Conservation (phyloP, 2,113 vertebrate species). For the Bos indicus region DNA sequence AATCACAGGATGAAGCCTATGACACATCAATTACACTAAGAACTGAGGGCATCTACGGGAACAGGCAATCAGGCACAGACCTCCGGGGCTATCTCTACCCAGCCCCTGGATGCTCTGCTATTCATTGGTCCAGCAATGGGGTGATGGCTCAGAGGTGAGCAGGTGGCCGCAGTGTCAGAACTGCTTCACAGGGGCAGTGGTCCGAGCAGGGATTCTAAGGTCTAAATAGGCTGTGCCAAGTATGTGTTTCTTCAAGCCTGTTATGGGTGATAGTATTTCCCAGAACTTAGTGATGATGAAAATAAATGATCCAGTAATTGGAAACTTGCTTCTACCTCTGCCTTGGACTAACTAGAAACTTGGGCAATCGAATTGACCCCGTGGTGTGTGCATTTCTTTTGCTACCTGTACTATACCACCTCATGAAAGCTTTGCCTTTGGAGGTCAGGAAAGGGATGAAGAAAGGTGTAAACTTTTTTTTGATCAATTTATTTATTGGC, state of each 20-base stretch:
- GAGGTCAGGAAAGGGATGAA: not conserved
- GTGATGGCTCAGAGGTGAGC: not conserved
- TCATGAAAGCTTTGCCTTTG: not conserved
- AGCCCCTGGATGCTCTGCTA: not conserved
- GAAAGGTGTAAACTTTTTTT: not conserved
- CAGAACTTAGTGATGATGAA: not conserved
- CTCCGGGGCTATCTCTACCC: not conserved
- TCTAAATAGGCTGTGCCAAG: too few species aligned
- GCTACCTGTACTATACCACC: not conserved
- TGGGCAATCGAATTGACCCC: not conserved
- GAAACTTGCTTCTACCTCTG: not conserved
- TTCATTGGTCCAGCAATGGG: not conserved
- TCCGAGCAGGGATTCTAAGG: not conserved
- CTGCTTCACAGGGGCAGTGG: not conserved
- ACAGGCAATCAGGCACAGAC: conserved; percentile 10
- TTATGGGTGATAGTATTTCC: not conserved
- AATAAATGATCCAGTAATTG: not conserved
- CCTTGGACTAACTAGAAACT: not conserved
- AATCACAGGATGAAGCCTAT: conserved; percentile 42
- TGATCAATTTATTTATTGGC: not conserved
- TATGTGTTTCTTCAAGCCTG: not conserved
- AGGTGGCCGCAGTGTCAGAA: not conserved
- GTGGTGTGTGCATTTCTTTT: not conserved
- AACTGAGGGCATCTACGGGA: conserved; percentile 44
- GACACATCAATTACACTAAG: conserved; percentile 69